Base-by-base conservation (phyloP, 2,888 invertebrate genomes). In the Dimorphilus gyrociliatus region DNA sequence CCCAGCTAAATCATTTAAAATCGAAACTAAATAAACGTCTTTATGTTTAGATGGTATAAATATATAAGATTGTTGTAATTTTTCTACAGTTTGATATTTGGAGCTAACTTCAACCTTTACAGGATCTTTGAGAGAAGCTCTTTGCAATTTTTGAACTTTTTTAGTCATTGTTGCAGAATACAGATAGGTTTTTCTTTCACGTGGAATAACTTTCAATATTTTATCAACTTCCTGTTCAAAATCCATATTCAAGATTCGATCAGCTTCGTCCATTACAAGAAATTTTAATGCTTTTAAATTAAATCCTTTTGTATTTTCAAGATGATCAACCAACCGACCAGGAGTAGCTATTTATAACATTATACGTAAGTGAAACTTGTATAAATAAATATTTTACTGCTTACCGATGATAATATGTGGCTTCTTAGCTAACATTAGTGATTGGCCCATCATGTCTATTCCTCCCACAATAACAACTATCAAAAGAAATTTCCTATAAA, bases 161-260 rank as follows among this genome's bases (percentile, higher is more conserved):
- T 65, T 88, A 0, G 97, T 99, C 97, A 99, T 97, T 1, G 97
- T 99, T 0, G 97, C 97, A 0, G 94, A 97, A 66, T 92, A 99
- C 10, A 99, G 67, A 51, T 78, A 82, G 0, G 97, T 97, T 37
- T 75, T 70, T 3, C 97, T 71, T 48, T 94, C 88, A 17, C 79
- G 72, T 0, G 97, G 94, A 32, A 97, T 77, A 1, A 76, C 80
- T 50, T 78, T 77, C 2, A 97, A 64, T 33, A 97, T 92, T 66
- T 92, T 92, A 61, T 92, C 86, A 16, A 92, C 77, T 67, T 97
- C 97, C 8, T 80, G 77, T 66, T 94, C 94, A 56, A 99, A 99
- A 57, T 97, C 97, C 88, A 92, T 86, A 60, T 94, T 94, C 3
- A 99, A 69, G 45, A 97, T 97, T 42, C 94, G 72, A 64, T 97